Evolutionary conservation across 2,797 vertebrate species (phyloP).

Genomic region (Alectoris magna): DNA sequence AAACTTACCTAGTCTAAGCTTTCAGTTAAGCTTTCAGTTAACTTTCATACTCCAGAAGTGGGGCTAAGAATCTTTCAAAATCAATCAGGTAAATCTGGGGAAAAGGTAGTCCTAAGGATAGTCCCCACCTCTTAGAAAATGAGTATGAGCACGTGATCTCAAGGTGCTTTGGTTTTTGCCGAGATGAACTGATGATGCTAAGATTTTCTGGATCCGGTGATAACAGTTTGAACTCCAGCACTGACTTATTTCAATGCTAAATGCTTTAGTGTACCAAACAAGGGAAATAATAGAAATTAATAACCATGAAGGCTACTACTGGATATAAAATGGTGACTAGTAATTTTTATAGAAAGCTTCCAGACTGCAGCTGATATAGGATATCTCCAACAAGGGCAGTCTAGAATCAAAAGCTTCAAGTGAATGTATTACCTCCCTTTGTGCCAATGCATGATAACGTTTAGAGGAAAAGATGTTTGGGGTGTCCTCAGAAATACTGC

Average conservation of each 20-base stretch:
- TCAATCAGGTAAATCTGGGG: background rate
- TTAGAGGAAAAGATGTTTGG: background rate
- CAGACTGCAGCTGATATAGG: background rate
- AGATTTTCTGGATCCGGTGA: background rate
- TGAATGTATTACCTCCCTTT: background rate
- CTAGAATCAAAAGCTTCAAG: background rate
- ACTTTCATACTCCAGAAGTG: background rate
- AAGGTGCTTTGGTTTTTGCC: background rate
- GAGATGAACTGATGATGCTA: conserved; percentile 16
- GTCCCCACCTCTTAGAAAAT: background rate
- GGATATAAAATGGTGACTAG: background rate
- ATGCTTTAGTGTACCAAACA: background rate
- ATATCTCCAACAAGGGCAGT: background rate
- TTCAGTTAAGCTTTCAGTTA: background rate
- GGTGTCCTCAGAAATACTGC: background rate
- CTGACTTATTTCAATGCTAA: background rate
- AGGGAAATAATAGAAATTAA: background rate
- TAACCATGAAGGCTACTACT: background rate
- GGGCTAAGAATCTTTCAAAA: background rate
- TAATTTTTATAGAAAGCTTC: background rate
- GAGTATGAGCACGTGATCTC: background rate
- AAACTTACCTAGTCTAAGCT: background rate
- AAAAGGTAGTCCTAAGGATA: background rate
- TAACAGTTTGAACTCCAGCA: background rate
- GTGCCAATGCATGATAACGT: background rate